A percentile compares a stretch with the other conserved stretches of the same genome.
phyloP scores from a whole-genome alignment of 2,888 invertebrate genomes.

The Parelbella ahira region DNA sequence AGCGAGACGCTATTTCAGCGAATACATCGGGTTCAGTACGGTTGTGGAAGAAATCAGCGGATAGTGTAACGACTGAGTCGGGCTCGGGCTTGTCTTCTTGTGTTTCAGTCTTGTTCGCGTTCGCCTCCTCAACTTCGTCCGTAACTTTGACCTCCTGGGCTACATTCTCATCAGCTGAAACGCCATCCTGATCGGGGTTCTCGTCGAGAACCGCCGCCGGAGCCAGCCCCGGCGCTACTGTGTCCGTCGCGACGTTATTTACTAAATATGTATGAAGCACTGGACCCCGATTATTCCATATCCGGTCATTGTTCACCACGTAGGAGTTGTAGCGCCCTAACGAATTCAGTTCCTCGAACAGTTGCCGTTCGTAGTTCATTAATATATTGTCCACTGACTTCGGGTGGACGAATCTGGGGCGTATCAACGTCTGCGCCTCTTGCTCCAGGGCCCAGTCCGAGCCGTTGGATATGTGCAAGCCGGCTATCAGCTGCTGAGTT shows the following conservation, averaged over 20 bases:
- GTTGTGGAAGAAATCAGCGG: conserved; percentile 59
- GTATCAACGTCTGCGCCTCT: conserved; percentile 75
- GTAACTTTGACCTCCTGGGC: conserved; percentile 68
- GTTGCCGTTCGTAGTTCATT: conserved; percentile 85
- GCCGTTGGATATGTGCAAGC: conserved; percentile 83
- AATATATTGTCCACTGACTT: conserved; percentile 86
- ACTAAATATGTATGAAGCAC: conserved; percentile 74
- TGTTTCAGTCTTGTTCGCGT: conserved; percentile 29
- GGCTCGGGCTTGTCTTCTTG: conserved; percentile 36
- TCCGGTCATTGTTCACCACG: conserved; percentile 67
- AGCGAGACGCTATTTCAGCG: conserved; percentile 60
- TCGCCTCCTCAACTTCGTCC: conserved; percentile 48
- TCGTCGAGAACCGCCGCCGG: conserved; percentile 48
- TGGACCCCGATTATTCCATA: conserved; percentile 57
- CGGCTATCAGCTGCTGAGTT: conserved; percentile 72
- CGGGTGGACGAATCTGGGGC: conserved; percentile 84
- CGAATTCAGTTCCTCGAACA: conserved; percentile 87
- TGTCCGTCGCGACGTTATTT: conserved; percentile 69
- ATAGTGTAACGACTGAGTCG: conserved; percentile 64
- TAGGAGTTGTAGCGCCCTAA: conserved; percentile 76
- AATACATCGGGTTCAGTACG: conserved; percentile 62
- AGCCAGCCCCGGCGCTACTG: conserved; percentile 62
- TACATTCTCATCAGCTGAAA: conserved; percentile 70
- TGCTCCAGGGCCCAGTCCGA: conserved; percentile 84
- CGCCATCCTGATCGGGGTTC: conserved; percentile 51